Base-by-base conservation (phyloP, 1,140 invertebrate species). In the Orius insidiosus region DNA sequence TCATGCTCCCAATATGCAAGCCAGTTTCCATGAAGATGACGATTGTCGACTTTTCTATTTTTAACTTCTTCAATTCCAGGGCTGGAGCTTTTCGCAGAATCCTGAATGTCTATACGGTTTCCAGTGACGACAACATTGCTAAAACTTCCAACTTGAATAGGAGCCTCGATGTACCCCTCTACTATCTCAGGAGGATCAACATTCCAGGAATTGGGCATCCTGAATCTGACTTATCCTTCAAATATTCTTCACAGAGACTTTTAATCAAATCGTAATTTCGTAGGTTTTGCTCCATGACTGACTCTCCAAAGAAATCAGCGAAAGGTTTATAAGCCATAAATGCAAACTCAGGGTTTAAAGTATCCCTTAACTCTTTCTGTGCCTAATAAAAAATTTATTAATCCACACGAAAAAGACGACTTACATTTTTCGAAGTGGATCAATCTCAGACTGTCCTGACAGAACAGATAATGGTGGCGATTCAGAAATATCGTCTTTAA, bases 1-100 rank as follows among this genome's bases (percentile, higher is more conserved):
- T 96, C 93, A 57, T 96, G 86, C 55, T 94, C 87, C 90, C 93
- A 96, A 62, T 96, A 96, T 3, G 89, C 86, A 6, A 95, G 63
- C 92, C 92, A 97, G 61, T 95, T 93, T 2, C 90, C 90, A 32
- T 78, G 75, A 6, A 97, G 65, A 63, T 94, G 86, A 33, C 90
- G 66, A 30, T 59, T 43, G 34, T 52, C 46, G 18, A 5, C 13
- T 30, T 52, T 52, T 35, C 45, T 50, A 32, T 48, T 45, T 8
- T 42, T 10, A 5, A 44, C 43, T 32, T 30, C 46, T 15, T 55
- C 50, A 41, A 47, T 40, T 31, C 48, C 49, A 19, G 41, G 41
- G n/a, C 41, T 43, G 14, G 31, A 18, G 14, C 41, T 43, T 24
- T 30, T 9, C 8, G 33, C 14, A 33, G 44, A 31, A 38, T 50